Conservation (phyloP, 2,113 vertebrate species). For the Lampris incognitus region DNA sequence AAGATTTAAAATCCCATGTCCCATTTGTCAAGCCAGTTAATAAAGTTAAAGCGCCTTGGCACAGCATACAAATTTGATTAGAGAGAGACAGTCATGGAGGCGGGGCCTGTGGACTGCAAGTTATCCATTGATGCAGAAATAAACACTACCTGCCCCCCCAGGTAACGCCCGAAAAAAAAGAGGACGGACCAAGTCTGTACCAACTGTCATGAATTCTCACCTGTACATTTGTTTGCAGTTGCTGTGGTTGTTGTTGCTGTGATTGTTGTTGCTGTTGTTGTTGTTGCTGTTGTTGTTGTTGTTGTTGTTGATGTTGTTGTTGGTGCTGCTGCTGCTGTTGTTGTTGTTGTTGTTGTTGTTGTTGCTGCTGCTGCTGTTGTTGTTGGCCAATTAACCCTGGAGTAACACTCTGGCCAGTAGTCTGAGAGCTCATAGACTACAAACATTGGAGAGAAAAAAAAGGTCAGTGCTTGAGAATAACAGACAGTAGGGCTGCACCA, state of each 20-base stretch:
- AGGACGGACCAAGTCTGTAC: not conserved
- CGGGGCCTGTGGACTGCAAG: too few relatives aligned
- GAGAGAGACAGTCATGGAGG: too few relatives aligned
- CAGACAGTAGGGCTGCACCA: not conserved
- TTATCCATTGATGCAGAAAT: too few relatives aligned
- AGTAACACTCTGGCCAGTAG: conserved; percentile 77
- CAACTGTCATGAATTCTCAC: conserved; percentile 68
- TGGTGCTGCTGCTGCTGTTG: conserved; percentile 48
- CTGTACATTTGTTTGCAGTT: conserved; percentile 90
- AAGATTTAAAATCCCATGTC: too few relatives aligned
- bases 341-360: conserved; percentile 77
- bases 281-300: conserved; percentile 11
- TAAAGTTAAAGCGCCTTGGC: too few relatives aligned
- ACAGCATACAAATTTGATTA: too few relatives aligned
- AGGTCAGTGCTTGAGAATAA: conserved; percentile 4
- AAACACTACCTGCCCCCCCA: too few relatives aligned
- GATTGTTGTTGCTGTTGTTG: conserved; percentile 77
- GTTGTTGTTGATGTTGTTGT: conserved; percentile 1
- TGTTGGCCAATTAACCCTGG: conserved; percentile 70
- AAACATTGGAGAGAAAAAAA: conserved; percentile 20
- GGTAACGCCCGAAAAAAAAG: too few relatives aligned
- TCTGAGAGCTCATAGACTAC: conserved; percentile 83
- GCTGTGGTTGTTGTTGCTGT: conserved; percentile 47
- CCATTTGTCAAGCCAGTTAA: too few relatives aligned
- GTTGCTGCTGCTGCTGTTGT: conserved; percentile 45